A percentile compares a stretch with the other conserved stretches of the same genome.
phyloP scores from a whole-genome alignment of 2,113 vertebrate genomes.

The Gallinago paraguaiae region DNA sequence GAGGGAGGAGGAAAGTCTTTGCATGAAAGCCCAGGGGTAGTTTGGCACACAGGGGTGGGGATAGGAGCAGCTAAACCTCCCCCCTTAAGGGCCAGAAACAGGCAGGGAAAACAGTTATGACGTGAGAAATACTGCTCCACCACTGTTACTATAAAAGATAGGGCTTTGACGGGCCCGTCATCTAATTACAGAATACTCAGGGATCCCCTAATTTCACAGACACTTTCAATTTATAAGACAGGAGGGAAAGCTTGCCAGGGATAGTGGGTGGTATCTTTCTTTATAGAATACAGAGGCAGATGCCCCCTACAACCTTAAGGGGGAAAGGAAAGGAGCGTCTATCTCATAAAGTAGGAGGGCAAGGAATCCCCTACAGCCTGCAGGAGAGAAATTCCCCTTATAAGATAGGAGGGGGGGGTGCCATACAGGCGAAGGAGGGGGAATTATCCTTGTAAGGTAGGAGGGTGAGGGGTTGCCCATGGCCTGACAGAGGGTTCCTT shows the following conservation, averaged over 20 bases:
- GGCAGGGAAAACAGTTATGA: fast-evolving
- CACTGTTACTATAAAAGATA: fast-evolving
- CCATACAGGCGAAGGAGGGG: fast-evolving
- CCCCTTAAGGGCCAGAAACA: neutral
- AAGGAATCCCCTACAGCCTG: no score
- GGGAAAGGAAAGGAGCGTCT: fast-evolving
- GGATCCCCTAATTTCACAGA: neutral
- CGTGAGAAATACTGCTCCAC: fast-evolving
- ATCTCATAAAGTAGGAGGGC: fast-evolving
- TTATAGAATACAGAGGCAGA: neutral
- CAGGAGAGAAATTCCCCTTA: no score
- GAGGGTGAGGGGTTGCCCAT: fast-evolving
- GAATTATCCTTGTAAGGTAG: neutral
- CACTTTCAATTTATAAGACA: neutral
- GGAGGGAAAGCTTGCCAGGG: neutral
- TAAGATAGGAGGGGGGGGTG: fast-evolving
- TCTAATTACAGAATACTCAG: neutral
- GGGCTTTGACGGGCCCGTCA: no score
- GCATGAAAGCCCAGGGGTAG: neutral
- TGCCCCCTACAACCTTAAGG: fast-evolving
- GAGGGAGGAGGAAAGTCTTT: neutral
- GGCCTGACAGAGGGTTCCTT: no score
- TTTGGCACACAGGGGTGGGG: neutral
- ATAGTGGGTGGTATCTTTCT: fast-evolving
- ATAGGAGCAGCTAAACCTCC: fast-evolving